These are phyloP conservation scores for Epizoanthus fatuus DNA, from an alignment of 92 coral and sea anemone genomes.

Conservation along the genomic window DNA sequence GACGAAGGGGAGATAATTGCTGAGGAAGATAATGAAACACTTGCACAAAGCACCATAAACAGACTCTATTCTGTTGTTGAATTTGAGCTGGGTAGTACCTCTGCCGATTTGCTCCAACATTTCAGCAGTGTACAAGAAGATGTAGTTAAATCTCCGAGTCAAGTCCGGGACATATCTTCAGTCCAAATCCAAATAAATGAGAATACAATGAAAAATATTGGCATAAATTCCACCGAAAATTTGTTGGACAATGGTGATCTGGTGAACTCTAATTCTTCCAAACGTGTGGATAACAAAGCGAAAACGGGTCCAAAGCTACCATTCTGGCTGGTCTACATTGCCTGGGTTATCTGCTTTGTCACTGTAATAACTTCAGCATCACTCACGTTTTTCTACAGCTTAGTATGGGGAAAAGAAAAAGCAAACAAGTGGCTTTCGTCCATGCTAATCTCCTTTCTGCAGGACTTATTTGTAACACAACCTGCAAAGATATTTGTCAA, in stretches of 20 bases:
- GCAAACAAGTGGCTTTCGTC: conserved; percentile 22
- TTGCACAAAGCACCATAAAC: neutral
- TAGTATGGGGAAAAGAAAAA: conserved; percentile 9
- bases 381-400: conserved; percentile 35
- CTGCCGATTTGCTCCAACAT: neutral
- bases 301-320: conserved; percentile 16
- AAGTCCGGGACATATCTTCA: neutral
- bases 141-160: neutral
- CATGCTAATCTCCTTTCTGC: conserved; percentile 17
- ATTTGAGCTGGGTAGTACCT: neutral
- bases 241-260: neutral
- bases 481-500: conserved; percentile 25
- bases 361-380: conserved; percentile 10
- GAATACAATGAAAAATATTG: neutral
- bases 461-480: conserved; percentile 5
- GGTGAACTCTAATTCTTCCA: neutral
- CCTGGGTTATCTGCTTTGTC: conserved; percentile 15
- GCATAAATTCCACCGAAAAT: neutral
- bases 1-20: neutral
- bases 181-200: neutral
- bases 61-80: neutral
- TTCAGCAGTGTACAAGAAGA: neutral
- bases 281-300: neutral
- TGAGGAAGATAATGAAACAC: neutral
- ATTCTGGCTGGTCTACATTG: conserved; percentile 40